phyloP scores from a whole-genome alignment of 2,113 vertebrate genomes.

The Archocentrus centrarchus region DNA sequence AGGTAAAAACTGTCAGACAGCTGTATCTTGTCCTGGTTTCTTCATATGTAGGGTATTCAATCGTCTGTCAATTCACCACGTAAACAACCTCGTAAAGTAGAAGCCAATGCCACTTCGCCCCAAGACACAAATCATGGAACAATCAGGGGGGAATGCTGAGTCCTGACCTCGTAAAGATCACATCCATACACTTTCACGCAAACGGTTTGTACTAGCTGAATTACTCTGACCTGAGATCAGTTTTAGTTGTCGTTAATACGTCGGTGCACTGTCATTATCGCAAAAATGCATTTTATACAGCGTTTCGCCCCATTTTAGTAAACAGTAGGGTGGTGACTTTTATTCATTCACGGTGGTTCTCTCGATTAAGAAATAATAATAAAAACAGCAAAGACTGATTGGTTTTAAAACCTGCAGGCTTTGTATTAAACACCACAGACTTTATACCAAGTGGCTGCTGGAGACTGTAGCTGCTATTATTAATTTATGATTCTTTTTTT shows the following conservation, averaged over 20 bases:
- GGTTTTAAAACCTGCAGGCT: not conserved
- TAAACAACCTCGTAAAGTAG: not conserved
- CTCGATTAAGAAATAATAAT: not conserved
- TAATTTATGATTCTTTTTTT: not conserved
- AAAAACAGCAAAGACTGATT: not conserved
- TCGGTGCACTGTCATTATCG: not conserved
- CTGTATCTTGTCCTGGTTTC: slow-evolving; percentile 34
- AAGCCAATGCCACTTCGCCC: not conserved
- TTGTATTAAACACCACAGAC: slow-evolving; percentile 3
- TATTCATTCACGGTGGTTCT: not conserved
- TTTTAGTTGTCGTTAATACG: not conserved
- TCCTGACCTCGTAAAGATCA: slow-evolving; percentile 40
- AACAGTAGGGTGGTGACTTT: not conserved
- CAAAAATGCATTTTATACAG: not conserved
- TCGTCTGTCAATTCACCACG: slow-evolving; percentile 1
- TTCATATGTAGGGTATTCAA: slow-evolving; percentile 2
- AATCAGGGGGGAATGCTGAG: slow-evolving; percentile 33
- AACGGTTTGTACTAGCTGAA: not conserved
- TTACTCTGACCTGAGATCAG: slow-evolving; percentile 24
- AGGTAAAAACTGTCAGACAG: slow-evolving; percentile 32
- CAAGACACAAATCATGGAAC: slow-evolving; percentile 10
- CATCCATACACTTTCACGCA: slow-evolving; percentile 9
- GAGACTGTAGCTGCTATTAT: not conserved
- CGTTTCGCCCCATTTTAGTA: not conserved
- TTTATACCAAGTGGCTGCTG: not conserved